Evolutionary conservation across 2,888 invertebrate species (phyloP).

Genomic region (Iselma pallidipennis): DNA sequence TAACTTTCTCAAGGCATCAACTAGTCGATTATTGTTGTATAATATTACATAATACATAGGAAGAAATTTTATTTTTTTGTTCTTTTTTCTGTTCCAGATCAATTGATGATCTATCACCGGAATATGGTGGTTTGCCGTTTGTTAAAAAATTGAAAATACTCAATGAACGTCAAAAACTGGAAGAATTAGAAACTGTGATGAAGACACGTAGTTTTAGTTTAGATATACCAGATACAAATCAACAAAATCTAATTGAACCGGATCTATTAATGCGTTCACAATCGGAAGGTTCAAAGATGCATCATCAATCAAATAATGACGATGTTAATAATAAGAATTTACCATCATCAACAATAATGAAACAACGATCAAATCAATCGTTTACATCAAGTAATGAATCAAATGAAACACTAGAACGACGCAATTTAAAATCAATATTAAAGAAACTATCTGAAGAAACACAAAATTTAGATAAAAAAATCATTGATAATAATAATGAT

Average conservation of each 20-base stretch:
- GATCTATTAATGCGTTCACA: slow-evolving; percentile 72
- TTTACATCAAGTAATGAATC: slow-evolving; percentile 63
- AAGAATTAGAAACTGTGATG: slow-evolving; percentile 77
- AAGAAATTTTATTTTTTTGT: background rate
- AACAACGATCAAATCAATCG: slow-evolving; percentile 23
- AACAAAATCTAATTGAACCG: slow-evolving; percentile 7
- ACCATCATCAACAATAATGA: background rate
- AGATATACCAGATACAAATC: slow-evolving; percentile 66
- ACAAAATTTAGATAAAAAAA: slow-evolving; percentile 38
- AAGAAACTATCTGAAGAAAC: slow-evolving; percentile 78
- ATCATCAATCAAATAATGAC: slow-evolving; percentile 40
- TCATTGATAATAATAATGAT: slow-evolving; percentile 12
- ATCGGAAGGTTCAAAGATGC: slow-evolving; percentile 81
- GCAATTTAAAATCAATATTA: slow-evolving; percentile 81
- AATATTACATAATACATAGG: too few relatives aligned
- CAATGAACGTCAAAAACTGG: slow-evolving; percentile 84
- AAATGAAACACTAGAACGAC: slow-evolving; percentile 75
- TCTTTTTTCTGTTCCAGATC: slow-evolving; percentile 56
- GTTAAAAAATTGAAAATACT: slow-evolving; percentile 87
- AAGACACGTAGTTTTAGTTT: slow-evolving; percentile 79
- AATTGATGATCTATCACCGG: slow-evolving; percentile 85
- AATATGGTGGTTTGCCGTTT: slow-evolving; percentile 83
- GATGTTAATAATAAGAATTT: background rate
- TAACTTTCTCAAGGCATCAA: too few relatives aligned
- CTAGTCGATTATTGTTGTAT: too few relatives aligned